Evolutionary conservation across 2,888 invertebrate species (phyloP).

Genomic region (Perdita meconis): DNA sequence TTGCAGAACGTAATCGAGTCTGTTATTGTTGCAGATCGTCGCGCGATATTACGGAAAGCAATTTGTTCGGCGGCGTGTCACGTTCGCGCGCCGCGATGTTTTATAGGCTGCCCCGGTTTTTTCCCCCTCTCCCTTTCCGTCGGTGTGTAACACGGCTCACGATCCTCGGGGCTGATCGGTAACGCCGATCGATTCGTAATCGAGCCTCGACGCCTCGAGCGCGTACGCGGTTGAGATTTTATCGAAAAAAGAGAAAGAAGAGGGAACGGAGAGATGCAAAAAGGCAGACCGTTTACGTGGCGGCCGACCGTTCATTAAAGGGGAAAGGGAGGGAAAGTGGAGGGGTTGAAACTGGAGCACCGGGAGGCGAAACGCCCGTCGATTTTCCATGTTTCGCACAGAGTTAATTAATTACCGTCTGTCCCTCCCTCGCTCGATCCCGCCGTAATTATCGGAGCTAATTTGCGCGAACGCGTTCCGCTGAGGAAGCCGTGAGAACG

Average conservation of each 20-base stretch:
- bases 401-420: conserved; percentile 22
- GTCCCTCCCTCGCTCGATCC: neutral
- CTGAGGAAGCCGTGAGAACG: conserved; percentile 7
- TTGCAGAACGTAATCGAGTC: conserved; percentile 53
- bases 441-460: conserved; percentile 12
- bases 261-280: neutral
- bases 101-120: conserved; percentile 27
- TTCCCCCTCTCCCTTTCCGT: neutral
- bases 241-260: conserved; percentile 8
- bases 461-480: conserved; percentile 15
- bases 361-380: neutral
- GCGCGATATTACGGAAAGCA: conserved; percentile 49
- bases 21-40: conserved; percentile 60
- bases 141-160: neutral
- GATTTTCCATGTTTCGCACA: conserved; percentile 8
- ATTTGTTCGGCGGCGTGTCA: conserved; percentile 47
- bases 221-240: conserved; percentile 34
- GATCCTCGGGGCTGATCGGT: conserved; percentile 22
- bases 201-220: conserved; percentile 14
- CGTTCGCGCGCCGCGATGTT: conserved; percentile 25
- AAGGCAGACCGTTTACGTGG: conserved; percentile 9
- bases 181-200: conserved; percentile 19
- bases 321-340: neutral
- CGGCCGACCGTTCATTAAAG: conserved; percentile 10
- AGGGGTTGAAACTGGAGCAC: neutral